phyloP scores from a whole-genome alignment of 35 echinoderm and acorn worm genomes.

The Stichopus chloronotus region DNA sequence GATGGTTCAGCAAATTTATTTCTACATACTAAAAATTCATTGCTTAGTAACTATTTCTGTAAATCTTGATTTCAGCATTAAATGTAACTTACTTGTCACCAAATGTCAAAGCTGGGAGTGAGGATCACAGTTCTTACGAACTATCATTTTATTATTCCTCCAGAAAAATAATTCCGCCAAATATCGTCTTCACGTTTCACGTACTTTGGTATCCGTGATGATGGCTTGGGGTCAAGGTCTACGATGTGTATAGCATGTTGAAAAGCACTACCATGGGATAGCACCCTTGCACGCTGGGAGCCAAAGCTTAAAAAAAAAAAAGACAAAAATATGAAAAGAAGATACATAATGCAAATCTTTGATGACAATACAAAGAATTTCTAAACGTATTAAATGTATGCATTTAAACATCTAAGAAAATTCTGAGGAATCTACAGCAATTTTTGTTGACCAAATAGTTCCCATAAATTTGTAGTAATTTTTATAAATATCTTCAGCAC shows the following conservation, averaged over 20 bases:
- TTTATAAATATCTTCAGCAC: neutral
- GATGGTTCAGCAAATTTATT: no score
- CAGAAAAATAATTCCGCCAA: slow-evolving; percentile 14
- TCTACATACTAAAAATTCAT: no score
- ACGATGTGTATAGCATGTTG: slow-evolving; percentile 33
- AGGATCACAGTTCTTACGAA: no score
- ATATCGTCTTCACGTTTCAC: slow-evolving; percentile 12
- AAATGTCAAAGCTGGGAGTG: no score
- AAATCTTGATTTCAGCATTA: no score
- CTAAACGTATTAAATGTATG: no score
- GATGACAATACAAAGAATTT: no score
- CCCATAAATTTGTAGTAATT: neutral
- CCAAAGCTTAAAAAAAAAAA: neutral
- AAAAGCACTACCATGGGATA: neutral
- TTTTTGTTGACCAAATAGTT: neutral
- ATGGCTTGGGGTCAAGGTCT: slow-evolving; percentile 50
- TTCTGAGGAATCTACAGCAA: neutral
- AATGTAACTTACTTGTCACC: no score
- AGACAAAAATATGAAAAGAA: neutral
- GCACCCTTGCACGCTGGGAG: neutral
- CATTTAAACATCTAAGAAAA: no score
- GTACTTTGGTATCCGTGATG: slow-evolving; percentile 47
- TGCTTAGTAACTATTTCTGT: no score
- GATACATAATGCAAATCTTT: no score
- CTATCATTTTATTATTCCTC: no score